Conservation (phyloP, 2,113 vertebrate species). For the Phyllopteryx taeniolatus region DNA sequence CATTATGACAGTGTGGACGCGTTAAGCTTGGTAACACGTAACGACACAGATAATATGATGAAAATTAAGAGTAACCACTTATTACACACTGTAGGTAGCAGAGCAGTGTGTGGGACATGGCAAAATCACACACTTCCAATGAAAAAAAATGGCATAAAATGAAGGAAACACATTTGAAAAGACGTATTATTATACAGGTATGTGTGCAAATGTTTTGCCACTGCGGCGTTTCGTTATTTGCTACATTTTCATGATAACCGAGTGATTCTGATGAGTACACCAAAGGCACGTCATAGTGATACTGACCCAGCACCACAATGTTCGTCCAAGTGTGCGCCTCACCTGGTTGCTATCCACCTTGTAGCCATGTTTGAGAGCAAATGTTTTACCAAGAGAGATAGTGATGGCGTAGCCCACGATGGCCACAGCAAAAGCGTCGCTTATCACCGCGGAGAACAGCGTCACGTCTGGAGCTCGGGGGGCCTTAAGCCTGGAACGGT, state of each 20-base stretch:
- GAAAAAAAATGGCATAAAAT: background rate
- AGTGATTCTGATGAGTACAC: background rate
- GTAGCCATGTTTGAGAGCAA: constrained; percentile 89
- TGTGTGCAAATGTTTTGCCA: no score
- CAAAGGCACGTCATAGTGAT: background rate
- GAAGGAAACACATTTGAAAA: background rate
- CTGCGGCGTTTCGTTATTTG: background rate
- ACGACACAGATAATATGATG: background rate
- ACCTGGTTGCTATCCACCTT: constrained; percentile 96
- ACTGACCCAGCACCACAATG: background rate
- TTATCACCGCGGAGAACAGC: constrained; percentile 72
- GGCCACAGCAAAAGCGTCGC: constrained; percentile 85
- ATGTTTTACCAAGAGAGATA: constrained; percentile 92
- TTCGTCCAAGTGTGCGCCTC: constrained; percentile 16
- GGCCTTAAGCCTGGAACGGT: constrained; percentile 72
- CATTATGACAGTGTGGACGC: background rate
- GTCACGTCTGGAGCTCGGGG: constrained; percentile 67
- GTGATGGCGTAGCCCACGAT: constrained; percentile 88
- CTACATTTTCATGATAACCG: background rate
- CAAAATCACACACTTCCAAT: background rate
- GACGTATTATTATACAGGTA: background rate
- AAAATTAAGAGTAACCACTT: background rate
- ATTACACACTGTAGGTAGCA: background rate
- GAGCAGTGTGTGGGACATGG: background rate
- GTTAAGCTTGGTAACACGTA: background rate